Base-by-base conservation (phyloP, 2,888 invertebrate species). In the Stenichneumon culpator region DNA sequence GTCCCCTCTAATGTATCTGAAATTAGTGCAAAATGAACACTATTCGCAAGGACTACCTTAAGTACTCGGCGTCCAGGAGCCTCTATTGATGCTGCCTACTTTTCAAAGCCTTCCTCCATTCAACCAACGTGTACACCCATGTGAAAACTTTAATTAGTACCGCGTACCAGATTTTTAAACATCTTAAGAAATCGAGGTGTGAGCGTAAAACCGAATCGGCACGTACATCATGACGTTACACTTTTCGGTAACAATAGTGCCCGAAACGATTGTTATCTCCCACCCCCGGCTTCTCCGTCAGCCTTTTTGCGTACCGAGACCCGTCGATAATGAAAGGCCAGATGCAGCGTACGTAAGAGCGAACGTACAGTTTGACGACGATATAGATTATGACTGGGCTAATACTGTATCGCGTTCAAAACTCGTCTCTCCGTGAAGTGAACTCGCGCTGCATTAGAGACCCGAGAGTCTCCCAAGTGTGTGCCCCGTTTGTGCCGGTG, bases 171-270 rank as follows among this genome's bases (percentile, higher is more conserved):
- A 39, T 39, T 11, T 39, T 39, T 39, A 11, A 39, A 2, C 11
- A 39, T 39, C 39, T 2, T 39, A 11, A 6, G 2, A 39, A 11
- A 39, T 39, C 9, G 2, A 39, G 2, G 9, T 36, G 36, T 28
- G 28, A 0, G 6, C 11, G 39, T 11, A 39, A 11, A 11, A 11
- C 39, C 39, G 11, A 11, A 39, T 11, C 2, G 50, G 50, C n/a
- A 69, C 32, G 19, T 19, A 22, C 32, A 74, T 52, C 65, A 65
- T 75, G 65, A 75, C 65, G 36, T 75, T 75, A 75, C 67, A 52
- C 50, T 65, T 75, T 63, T 65, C 36, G 50, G 14, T 11, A 3
- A 75, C 50, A 75, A 75, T 75, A 16, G 65, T 65, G 16, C 11
- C 50, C 36, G 50, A 65, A 75, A 65, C 50, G 75, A 65, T 75